phyloP scores from a whole-genome alignment of 2,113 vertebrate genomes.

The Bubo scandiacus region DNA sequence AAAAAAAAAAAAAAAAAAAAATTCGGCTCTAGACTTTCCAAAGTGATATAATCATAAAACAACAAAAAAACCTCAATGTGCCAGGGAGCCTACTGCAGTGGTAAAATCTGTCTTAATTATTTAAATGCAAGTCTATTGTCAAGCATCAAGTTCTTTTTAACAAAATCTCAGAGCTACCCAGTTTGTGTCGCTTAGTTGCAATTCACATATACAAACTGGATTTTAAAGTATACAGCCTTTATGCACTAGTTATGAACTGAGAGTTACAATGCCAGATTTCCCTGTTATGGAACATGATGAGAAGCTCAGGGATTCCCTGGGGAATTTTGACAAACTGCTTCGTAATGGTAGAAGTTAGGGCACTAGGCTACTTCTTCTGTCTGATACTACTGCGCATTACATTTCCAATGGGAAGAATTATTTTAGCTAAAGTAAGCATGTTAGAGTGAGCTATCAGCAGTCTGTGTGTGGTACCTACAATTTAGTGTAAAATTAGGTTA shows the following conservation, averaged over 20 bases:
- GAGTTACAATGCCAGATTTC: neutral
- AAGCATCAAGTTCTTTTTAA: neutral
- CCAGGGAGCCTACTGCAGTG: neutral
- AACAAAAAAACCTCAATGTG: neutral
- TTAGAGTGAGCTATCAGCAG: neutral
- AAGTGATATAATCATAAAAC: neutral
- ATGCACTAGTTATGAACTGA: neutral
- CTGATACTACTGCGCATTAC: neutral
- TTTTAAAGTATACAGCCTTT: neutral
- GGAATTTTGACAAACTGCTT: neutral
- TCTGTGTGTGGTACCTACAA: neutral
- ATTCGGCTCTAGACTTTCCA: neutral
- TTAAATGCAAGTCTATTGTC: neutral
- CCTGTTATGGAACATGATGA: neutral
- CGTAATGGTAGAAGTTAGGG: neutral
- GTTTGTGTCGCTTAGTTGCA: neutral
- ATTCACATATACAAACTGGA: neutral
- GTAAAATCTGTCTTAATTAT: slow-evolving; percentile 22
- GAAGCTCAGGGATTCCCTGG: neutral
- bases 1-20: too few relatives aligned
- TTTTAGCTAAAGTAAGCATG: neutral
- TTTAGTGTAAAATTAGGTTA: neutral
- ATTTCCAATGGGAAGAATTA: neutral
- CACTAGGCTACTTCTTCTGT: neutral
- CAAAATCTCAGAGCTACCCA: neutral